A percentile compares a stretch with the other conserved stretches of the same genome.
Evolutionary conservation across 2,888 invertebrate species (phyloP).

Genomic region (Tinea pellionella): DNA sequence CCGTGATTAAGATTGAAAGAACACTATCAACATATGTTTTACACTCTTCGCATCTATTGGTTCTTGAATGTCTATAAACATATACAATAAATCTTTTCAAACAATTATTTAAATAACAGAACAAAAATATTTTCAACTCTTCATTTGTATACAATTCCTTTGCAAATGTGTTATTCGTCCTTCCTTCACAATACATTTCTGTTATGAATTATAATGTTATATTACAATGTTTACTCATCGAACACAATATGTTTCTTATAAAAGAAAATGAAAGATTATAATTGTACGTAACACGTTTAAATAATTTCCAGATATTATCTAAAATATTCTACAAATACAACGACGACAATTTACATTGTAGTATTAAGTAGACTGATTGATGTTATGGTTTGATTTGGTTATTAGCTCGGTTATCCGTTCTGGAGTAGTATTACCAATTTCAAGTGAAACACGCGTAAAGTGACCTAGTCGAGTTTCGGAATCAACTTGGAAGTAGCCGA

Average conservation of each 20-base stretch:
- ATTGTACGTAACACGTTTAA: too few relatives aligned
- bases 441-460: too few relatives aligned
- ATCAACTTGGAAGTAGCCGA: too few relatives aligned
- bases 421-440: too few relatives aligned
- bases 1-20: constrained; percentile 12
- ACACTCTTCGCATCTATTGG: constrained; percentile 1
- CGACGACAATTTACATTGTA: too few relatives aligned
- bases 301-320: too few relatives aligned
- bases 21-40: constrained; percentile 13
- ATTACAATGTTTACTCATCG: background rate
- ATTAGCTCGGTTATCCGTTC: too few relatives aligned
- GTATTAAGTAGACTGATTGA: too few relatives aligned
- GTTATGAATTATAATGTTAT: background rate
- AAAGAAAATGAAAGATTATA: background rate
- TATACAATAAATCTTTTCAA: background rate
- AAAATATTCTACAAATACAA: too few relatives aligned
- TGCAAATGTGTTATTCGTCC: background rate
- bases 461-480: too few relatives aligned
- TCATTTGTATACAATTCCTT: background rate
- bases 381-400: too few relatives aligned
- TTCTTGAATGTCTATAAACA: background rate
- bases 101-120: constrained; percentile 1
- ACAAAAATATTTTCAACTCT: background rate
- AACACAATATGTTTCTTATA: background rate
- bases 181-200: background rate